Evolutionary conservation across 2,888 invertebrate genomes (phyloP).

Genomic region (Quadriops clusia): DNA sequence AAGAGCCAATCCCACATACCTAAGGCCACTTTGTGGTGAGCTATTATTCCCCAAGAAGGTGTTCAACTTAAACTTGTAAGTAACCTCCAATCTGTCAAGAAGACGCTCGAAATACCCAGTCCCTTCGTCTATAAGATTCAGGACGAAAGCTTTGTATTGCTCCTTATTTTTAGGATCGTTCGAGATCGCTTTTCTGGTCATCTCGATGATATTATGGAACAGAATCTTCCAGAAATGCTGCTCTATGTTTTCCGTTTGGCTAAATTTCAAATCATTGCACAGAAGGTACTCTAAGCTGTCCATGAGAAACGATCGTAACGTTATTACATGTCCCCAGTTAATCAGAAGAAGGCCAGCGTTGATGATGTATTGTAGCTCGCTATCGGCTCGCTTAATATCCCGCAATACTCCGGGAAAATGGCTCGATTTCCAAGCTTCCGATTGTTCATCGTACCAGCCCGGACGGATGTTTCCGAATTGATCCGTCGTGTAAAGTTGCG

Average conservation of each 20-base stretch:
- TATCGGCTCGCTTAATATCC: slow-evolving; percentile 56
- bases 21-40: slow-evolving; percentile 47
- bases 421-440: slow-evolving; percentile 49
- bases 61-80: slow-evolving; percentile 60
- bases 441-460: slow-evolving; percentile 45
- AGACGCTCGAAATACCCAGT: slow-evolving; percentile 66
- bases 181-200: slow-evolving; percentile 56
- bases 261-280: slow-evolving; percentile 72
- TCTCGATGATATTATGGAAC: slow-evolving; percentile 79
- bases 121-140: slow-evolving; percentile 68
- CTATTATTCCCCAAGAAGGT: slow-evolving; percentile 48
- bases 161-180: slow-evolving; percentile 51
- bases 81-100: slow-evolving; percentile 58
- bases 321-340: slow-evolving; percentile 55
- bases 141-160: slow-evolving; percentile 51
- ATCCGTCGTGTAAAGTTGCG: slow-evolving; percentile 33
- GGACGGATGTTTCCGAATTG: slow-evolving; percentile 42
- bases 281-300: slow-evolving; percentile 55
- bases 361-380: slow-evolving; percentile 52
- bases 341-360: slow-evolving; percentile 47
- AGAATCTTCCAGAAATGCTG: slow-evolving; percentile 85
- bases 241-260: slow-evolving; percentile 77
- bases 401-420: slow-evolving; percentile 49
- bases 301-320: slow-evolving; percentile 52
- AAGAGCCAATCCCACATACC: slow-evolving; percentile 59